A percentile compares a stretch with the other conserved stretches of the same genome.
phyloP scores from a whole-genome alignment of 2,888 invertebrate species.

The Mimumesa dahlbomi region DNA sequence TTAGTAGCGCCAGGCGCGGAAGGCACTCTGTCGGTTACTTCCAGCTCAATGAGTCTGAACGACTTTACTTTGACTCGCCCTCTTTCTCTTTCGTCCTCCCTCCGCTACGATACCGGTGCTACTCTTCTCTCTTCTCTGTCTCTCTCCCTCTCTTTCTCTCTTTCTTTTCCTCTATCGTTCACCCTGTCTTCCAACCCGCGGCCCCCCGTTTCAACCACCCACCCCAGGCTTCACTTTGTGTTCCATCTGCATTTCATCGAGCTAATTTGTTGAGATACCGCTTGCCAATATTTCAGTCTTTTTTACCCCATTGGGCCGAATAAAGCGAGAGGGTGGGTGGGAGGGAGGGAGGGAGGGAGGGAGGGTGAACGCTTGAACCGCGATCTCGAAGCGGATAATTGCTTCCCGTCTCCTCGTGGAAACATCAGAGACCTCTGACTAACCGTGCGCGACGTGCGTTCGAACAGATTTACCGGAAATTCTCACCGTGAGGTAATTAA shows the following conservation, averaged over 20 bases:
- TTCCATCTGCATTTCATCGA: conserved; percentile 78
- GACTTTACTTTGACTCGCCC: conserved; percentile 78
- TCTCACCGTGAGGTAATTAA: conserved; percentile 46
- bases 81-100: conserved; percentile 56
- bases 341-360: conserved; percentile 68
- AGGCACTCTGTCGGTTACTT: conserved; percentile 80
- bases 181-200: conserved; percentile 17
- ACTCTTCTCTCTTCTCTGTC: conserved; percentile 48
- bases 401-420: conserved; percentile 68
- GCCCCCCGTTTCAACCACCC: conserved; percentile 57
- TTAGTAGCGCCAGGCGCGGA: conserved; percentile 77
- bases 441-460: conserved; percentile 35
- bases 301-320: conserved; percentile 74
- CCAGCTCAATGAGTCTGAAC: conserved; percentile 79
- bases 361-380: conserved; percentile 61
- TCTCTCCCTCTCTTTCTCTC: conserved; percentile 35
- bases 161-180: conserved; percentile 51
- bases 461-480: conserved; percentile 43
- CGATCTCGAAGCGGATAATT: conserved; percentile 76
- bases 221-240: conserved; percentile 60
- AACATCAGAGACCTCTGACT: conserved; percentile 55
- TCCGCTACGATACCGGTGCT: conserved; percentile 14
- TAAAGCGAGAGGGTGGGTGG: conserved; percentile 64
- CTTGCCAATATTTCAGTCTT: conserved; percentile 80
- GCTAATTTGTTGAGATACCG: conserved; percentile 80